phyloP scores from a whole-genome alignment of 2,113 vertebrate species.

The Sylvilagus bachmani region DNA sequence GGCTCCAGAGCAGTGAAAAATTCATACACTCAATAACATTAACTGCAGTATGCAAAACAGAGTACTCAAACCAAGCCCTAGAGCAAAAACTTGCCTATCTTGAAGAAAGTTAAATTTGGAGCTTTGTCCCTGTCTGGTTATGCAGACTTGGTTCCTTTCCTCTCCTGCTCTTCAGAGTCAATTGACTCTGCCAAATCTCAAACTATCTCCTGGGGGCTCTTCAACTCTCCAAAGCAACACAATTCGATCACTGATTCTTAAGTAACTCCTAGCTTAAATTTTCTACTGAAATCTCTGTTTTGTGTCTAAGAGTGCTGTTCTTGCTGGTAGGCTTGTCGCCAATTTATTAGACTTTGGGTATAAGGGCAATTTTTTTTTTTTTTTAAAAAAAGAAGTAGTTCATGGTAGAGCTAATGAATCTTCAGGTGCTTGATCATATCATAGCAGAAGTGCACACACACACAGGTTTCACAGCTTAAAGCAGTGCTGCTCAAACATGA shows the following conservation, averaged over 20 bases:
- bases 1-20: slow-evolving; percentile 10
- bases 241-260: slow-evolving; percentile 5
- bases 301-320: not conserved
- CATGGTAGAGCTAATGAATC: not conserved
- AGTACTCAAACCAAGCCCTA: not conserved
- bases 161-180: not conserved
- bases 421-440: not conserved
- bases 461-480: not conserved
- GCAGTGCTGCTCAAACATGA: not conserved
- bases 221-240: not conserved
- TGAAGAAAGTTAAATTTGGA: not conserved
- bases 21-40: slow-evolving; percentile 15
- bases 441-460: not conserved
- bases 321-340: not conserved
- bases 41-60: not conserved
- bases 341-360: not conserved
- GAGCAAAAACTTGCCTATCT: not conserved
- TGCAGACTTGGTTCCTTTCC: not conserved
- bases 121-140: not conserved
- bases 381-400: not conserved
- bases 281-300: not conserved
- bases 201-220: not conserved
- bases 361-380: not conserved
- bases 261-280: not conserved
- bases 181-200: slow-evolving; percentile 48